These are phyloP conservation scores for Cotesia typhae DNA, from an alignment of 1,140 invertebrate species.

Conservation along the genomic window DNA sequence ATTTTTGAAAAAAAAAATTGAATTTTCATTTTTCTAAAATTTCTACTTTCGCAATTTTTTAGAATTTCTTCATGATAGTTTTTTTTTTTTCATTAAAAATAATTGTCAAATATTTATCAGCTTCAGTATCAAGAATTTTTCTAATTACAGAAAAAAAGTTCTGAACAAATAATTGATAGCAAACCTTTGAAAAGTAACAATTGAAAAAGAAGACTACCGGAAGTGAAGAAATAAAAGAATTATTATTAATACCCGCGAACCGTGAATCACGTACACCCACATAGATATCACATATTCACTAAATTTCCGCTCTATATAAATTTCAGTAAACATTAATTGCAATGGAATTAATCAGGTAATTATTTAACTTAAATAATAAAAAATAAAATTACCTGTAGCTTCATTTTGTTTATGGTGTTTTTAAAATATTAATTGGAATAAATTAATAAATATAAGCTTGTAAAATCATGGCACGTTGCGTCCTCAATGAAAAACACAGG, in stretches of 20 bases:
- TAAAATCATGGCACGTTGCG: constrained; percentile 31
- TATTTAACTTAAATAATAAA: constrained; percentile 20
- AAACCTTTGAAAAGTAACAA: not conserved
- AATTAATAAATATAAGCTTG: constrained; percentile 1
- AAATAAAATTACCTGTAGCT: constrained; percentile 34
- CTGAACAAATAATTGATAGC: no score
- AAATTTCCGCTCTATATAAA: constrained; percentile 58
- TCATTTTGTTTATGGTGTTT: constrained; percentile 22
- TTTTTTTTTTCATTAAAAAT: no score
- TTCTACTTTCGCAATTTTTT: no score
- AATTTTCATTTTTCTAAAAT: no score
- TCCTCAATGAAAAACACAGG: constrained; percentile 5
- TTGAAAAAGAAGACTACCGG: constrained; percentile 1
- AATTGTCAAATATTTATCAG: no score
- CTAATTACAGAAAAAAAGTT: no score
- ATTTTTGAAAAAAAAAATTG: no score
- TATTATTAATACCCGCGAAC: constrained; percentile 39
- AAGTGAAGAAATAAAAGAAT: constrained; percentile 20
- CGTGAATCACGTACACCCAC: constrained; percentile 38
- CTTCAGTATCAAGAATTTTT: no score
- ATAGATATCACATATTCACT: constrained; percentile 30
- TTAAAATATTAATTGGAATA: not conserved
- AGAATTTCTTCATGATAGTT: no score
- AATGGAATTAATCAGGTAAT: constrained; percentile 51
- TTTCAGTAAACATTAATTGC: constrained; percentile 47